Evolutionary conservation across 2,113 vertebrate species (phyloP).

Genomic region (Sinocyclocheilus grahami): DNA sequence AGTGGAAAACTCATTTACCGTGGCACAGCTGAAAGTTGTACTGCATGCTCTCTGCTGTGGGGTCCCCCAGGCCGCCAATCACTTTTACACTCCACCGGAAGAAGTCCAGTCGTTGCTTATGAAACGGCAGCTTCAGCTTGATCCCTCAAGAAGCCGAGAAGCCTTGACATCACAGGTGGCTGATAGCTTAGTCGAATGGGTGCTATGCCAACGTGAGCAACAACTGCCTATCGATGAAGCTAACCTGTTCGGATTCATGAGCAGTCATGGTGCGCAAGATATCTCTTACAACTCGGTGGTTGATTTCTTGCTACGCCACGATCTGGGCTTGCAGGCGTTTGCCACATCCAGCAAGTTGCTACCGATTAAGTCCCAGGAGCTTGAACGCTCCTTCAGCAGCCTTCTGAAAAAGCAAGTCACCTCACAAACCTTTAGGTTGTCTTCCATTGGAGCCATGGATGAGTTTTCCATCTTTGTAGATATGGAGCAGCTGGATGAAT

Average conservation of each 20-base stretch:
- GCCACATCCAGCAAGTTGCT: constrained; percentile 70
- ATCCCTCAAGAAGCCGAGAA: constrained; percentile 61
- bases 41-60: constrained; percentile 81
- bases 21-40: constrained; percentile 76
- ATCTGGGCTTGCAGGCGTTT: constrained; percentile 75
- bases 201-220: constrained; percentile 80
- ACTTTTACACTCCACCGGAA: constrained; percentile 72
- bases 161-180: constrained; percentile 65
- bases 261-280: constrained; percentile 68
- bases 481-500: constrained; percentile 64
- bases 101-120: constrained; percentile 77
- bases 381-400: constrained; percentile 72
- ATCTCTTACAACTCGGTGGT: constrained; percentile 83
- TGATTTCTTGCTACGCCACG: constrained; percentile 80
- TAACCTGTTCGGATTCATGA: constrained; percentile 78
- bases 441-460: constrained; percentile 79
- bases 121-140: constrained; percentile 55
- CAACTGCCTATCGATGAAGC: constrained; percentile 83
- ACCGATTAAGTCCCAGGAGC: constrained; percentile 73
- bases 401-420: constrained; percentile 80
- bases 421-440: constrained; percentile 69
- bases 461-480: constrained; percentile 84
- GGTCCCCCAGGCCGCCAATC: constrained; percentile 76
- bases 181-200: constrained; percentile 83
- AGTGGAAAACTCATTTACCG: constrained; percentile 67